Evolutionary conservation across 2,888 invertebrate species (phyloP), one percentile per base, ranked within the genome.

Genomic region (Sesamia inferens): DNA sequence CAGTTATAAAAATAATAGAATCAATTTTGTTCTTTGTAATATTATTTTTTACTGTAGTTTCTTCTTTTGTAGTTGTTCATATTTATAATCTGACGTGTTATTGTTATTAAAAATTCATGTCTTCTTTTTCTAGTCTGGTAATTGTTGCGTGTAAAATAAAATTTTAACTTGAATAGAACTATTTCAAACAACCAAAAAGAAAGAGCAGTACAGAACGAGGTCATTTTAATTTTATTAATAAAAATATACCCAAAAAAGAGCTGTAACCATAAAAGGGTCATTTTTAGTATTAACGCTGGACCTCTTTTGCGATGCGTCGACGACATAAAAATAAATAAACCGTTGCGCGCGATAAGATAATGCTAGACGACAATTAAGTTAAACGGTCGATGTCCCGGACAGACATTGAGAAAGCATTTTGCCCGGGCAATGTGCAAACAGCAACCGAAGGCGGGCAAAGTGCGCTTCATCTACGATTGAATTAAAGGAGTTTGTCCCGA

Each of bases 291-390:
- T 88, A 85, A 87, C 79, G 81, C 83, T 78, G 84, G 85, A 85
- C 88, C 86, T 82, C 88, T 87, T 85, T 82, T 75, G 81, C 87
- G 83, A 82, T 85, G 85, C 84, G 83, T 82, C 78, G 87, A 79
- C 88, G 82, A 64, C 80, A 84, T 86, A 89, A 88, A 88, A 89
- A 89, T 89, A 89, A 88, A 90, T 88, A 89, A 85, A 81, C 80
- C 79, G 77, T 81, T 79, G 82, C 81, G 68, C 79, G 76, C 81
- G 91, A 92, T 92, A 92, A 91, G 90, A 90, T 89, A 91, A 90
- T 89, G 88, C 88, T 82, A 83, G 85, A 79, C 81, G 88, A 89
- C 91, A 91, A 91, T 91, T 91, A 91, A 90, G 87, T 91, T 88
- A 87, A 90, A 87, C 82, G 82, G 84, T 71, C 81, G 75, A 84